Evolutionary conservation across 2,113 vertebrate species (phyloP).

Genomic region (Chaetodon trifascialis): DNA sequence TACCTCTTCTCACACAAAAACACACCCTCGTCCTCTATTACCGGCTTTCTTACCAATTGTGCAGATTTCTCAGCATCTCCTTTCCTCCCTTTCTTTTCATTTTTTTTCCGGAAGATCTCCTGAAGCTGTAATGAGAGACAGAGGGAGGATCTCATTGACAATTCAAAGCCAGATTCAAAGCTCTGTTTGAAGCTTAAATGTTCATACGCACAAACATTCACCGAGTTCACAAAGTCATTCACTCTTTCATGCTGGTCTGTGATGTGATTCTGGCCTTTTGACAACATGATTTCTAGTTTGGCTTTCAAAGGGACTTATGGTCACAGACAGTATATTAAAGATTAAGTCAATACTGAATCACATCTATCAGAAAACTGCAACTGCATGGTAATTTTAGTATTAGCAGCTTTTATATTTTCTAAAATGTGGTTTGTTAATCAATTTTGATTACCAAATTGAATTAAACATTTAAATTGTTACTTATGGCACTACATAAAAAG

Average conservation of each 20-base stretch:
- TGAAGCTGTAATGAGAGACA: conserved; percentile 87
- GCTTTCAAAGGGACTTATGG: conserved; percentile 17
- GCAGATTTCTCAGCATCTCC: conserved; percentile 95
- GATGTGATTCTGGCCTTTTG: conserved; percentile 29
- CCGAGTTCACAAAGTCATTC: conserved; percentile 36
- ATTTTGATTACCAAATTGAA: too few species aligned
- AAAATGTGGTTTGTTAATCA: too few species aligned
- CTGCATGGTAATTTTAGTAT: neutral
- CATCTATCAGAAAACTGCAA: conserved; percentile 9
- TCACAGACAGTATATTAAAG: conserved; percentile 12
- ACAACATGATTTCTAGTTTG: conserved; percentile 32
- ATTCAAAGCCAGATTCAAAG: conserved; percentile 48
- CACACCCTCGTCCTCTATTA: neutral
- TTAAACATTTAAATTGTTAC: too few species aligned
- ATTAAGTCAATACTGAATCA: conserved; percentile 18
- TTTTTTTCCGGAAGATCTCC: conserved; percentile 99
- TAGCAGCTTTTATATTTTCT: too few species aligned
- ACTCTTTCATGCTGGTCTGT: conserved; percentile 24
- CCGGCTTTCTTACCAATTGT: conserved; percentile 89
- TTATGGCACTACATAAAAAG: too few species aligned
- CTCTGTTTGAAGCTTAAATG: conserved; percentile 25
- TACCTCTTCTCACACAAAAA: neutral
- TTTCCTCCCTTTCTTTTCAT: conserved; percentile 94
- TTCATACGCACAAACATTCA: conserved; percentile 19
- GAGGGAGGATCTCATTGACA: conserved; percentile 8